Conservation (phyloP, 2,797 vertebrate genomes). For the Otus scops region DNA sequence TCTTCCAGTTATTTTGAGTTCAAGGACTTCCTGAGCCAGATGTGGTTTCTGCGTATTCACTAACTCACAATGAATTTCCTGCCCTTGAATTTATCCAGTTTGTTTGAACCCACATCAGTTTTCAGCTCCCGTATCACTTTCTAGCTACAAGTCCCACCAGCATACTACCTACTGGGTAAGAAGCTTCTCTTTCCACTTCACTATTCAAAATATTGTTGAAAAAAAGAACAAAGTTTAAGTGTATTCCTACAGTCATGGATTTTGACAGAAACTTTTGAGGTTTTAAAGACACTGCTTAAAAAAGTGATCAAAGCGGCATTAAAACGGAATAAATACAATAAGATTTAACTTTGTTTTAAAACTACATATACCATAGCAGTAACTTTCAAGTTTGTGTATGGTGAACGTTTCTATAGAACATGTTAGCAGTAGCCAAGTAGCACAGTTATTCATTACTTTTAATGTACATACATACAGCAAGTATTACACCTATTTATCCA, state of each 20-base stretch:
- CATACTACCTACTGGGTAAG: neutral
- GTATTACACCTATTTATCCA: neutral
- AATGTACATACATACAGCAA: neutral
- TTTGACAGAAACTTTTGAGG: neutral
- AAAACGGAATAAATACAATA: neutral
- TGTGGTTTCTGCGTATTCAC: neutral
- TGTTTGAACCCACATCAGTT: neutral
- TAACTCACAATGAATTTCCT: slow-evolving; percentile 21
- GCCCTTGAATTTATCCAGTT: neutral
- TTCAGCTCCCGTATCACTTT: neutral
- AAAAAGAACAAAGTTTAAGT: neutral
- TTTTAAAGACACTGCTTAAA: neutral
- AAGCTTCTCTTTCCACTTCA: neutral
- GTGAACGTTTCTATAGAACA: neutral
- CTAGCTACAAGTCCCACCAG: neutral
- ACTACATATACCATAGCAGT: neutral
- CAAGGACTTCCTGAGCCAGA: slow-evolving; percentile 29
- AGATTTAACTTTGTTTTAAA: neutral
- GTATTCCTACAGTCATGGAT: neutral
- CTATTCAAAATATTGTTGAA: neutral
- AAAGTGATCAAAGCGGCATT: neutral
- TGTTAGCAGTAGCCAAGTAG: neutral
- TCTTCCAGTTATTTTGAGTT: neutral
- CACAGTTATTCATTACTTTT: neutral
- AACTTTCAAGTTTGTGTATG: neutral